These are phyloP conservation scores for Spea multiplicata DNA, from an alignment of 2,113 vertebrate species.

Conservation along the genomic window DNA sequence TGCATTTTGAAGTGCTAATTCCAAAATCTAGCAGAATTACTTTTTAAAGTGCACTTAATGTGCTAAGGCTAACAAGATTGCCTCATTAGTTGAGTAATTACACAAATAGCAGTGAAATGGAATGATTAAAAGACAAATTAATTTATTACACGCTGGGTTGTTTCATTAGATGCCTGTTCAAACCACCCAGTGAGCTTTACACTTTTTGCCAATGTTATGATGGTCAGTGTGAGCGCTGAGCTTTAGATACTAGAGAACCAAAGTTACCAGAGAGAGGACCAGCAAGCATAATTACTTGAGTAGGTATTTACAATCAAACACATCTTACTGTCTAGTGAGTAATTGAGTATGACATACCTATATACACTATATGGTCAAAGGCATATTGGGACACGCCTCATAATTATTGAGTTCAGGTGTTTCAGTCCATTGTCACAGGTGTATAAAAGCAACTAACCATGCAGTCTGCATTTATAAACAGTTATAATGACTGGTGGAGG, in stretches of 20 bases:
- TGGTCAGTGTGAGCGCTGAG: not conserved
- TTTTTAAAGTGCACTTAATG: constrained; percentile 29
- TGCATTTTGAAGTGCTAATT: constrained; percentile 1
- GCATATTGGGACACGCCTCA: too few species aligned
- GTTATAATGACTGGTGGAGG: too few species aligned
- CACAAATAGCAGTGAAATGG: constrained; percentile 13
- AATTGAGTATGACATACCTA: too few species aligned
- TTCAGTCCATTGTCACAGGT: too few species aligned
- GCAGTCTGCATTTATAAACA: too few species aligned
- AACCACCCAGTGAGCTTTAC: constrained; percentile 11
- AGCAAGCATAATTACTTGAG: too few species aligned
- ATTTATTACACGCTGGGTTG: constrained; percentile 21
- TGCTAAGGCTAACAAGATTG: constrained; percentile 37
- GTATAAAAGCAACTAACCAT: too few species aligned
- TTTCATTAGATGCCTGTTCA: constrained; percentile 30
- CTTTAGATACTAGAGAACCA: not conserved
- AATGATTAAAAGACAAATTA: constrained; percentile 31
- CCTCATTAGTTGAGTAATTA: constrained; percentile 31
- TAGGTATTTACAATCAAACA: too few species aligned
- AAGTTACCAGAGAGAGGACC: too few species aligned
- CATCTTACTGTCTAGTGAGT: too few species aligned
- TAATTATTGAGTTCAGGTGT: too few species aligned
- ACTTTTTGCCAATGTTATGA: constrained; percentile 3
- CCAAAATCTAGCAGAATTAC: constrained; percentile 26
- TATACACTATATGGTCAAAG: too few species aligned